phyloP scores from a whole-genome alignment of 2,113 vertebrate genomes.

The Anser brachyrhynchus region DNA sequence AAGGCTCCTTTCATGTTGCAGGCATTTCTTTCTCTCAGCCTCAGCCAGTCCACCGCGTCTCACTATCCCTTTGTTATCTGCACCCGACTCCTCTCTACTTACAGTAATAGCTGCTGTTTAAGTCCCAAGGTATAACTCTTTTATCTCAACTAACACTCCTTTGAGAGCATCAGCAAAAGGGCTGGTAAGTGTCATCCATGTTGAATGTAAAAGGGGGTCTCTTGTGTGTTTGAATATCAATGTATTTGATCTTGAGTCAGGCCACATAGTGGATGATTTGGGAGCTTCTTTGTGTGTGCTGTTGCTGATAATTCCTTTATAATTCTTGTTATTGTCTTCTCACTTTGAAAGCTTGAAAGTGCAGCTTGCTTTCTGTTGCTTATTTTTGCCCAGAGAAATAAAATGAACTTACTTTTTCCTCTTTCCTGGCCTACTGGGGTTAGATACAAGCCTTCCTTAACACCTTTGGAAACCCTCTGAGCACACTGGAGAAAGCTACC shows the following conservation, averaged over 20 bases:
- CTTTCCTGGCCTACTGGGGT: neutral
- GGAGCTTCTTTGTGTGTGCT: neutral
- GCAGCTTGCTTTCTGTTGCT: neutral
- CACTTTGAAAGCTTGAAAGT: neutral
- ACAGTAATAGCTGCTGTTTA: constrained; percentile 41
- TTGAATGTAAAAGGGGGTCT: constrained; percentile 34
- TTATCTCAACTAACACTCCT: constrained; percentile 40
- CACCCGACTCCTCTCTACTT: neutral
- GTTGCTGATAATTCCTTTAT: constrained; percentile 34
- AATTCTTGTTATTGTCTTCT: constrained; percentile 41
- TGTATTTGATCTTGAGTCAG: constrained; percentile 33
- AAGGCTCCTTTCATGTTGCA: neutral
- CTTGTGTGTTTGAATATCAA: constrained; percentile 34
- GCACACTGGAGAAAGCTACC: neutral
- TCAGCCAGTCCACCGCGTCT: neutral
- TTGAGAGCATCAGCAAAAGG: constrained; percentile 36
- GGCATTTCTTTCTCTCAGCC: constrained; percentile 12
- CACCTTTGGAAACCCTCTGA: neutral
- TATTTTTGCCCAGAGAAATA: neutral
- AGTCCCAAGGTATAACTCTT: constrained; percentile 17
- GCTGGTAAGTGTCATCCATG: constrained; percentile 9
- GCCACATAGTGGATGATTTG: neutral
- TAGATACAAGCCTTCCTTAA: neutral
- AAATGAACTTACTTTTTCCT: neutral
- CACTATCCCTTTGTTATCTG: constrained; percentile 35